Evolutionary conservation across 2,797 vertebrate genomes (phyloP), one percentile per base, ranked within the genome.

Genomic region (Pangasius macronema): DNA sequence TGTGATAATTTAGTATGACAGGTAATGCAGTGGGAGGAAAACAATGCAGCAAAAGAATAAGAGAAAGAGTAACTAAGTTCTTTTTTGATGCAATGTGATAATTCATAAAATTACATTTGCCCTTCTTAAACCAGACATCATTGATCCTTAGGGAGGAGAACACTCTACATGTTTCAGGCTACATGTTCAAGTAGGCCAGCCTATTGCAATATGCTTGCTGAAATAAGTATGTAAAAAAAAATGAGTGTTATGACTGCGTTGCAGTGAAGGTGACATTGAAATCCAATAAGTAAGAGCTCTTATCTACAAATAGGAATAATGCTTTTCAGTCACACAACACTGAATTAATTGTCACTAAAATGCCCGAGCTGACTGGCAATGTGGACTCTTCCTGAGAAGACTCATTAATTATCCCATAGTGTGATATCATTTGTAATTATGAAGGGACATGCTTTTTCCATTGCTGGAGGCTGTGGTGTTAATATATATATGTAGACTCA

Each of bases 241-340:
- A 20, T 27, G n/a, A 51, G 76, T 85, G 80, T 61, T 85, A 79
- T 83, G 79, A 87, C 49, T 85, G 59, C 75, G 70, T 85, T 87
- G 53, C 70, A 85, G 86, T 68, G 33, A 91, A 88, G 91, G 89
- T 91, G 89, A 91, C 90, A 89, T 87, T 90, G 86, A 84, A 89
- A 85, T 67, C 83, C 85, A 87, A 89, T 80, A 68, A 90, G 86
- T 65, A 87, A 85, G 57, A 90, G 79, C 84, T 86, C 86, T 89
- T 90, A 90, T 91, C 87, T 88, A 70, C 65, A 89, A 84, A 90
- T 86, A 75, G 73, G 16, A 73, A 73, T 75, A 75, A 61, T 83
- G 76, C 67, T 86, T 87, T 84, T 86, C 84, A 90, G 90, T 87
- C 75, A 88, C 90, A 90, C 87, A 89, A 88, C 90, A 91, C 83